Conservation (phyloP, 2,797 vertebrate genomes). For the Pseudomugil gertrudae region DNA sequence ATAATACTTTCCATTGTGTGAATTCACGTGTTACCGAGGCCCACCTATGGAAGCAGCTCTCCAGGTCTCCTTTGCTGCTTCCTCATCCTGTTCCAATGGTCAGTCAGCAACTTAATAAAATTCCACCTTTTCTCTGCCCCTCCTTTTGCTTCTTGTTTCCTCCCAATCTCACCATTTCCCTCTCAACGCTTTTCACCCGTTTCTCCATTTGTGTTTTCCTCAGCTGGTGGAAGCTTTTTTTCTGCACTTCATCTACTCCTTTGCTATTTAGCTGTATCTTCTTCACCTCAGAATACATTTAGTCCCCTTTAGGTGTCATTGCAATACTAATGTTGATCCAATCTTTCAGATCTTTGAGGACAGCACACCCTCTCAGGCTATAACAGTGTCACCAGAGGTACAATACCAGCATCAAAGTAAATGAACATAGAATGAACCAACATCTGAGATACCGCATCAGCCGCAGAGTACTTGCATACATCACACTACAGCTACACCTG, state of each 20-base stretch:
- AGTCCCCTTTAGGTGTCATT: not conserved
- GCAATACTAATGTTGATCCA: not conserved
- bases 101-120: conserved; percentile 71
- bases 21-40: conserved; percentile 53
- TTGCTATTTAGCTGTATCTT: conserved; percentile 19
- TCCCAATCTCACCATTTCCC: conserved; percentile 52
- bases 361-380: conserved; percentile 9
- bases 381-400: conserved; percentile 25
- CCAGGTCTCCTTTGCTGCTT: conserved; percentile 74
- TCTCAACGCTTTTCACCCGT: conserved; percentile 10
- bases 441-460: not conserved
- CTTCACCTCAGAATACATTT: conserved; percentile 1
- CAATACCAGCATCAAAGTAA: conserved; percentile 35
- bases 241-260: conserved; percentile 8
- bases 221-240: not conserved
- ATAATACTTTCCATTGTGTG: conserved; percentile 52
- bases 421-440: conserved; percentile 9
- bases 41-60: conserved; percentile 75
- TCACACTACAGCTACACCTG: not conserved
- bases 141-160: conserved; percentile 41
- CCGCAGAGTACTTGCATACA: conserved; percentile 4
- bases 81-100: conserved; percentile 79
- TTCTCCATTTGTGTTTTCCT: conserved; percentile 7
- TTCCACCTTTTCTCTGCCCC: conserved; percentile 48
- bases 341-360: conserved; percentile 13